Conservation (phyloP, 2,797 vertebrate genomes). For the Aeoliscus strigatus region DNA sequence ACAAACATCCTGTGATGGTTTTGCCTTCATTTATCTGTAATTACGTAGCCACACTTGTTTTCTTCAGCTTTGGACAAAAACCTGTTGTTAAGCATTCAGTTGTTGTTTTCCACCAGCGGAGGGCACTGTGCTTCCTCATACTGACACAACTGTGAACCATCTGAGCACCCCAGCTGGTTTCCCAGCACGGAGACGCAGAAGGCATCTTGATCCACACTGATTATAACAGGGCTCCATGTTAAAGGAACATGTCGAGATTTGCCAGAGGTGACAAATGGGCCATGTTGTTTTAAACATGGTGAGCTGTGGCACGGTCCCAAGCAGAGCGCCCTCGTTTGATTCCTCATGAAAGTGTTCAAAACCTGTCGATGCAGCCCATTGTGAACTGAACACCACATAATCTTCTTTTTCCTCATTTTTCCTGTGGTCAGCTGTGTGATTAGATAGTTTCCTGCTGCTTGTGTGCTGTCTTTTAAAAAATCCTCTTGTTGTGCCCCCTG, state of each 20-base stretch:
- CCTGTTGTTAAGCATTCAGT: neutral
- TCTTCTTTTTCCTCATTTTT: constrained; percentile 5
- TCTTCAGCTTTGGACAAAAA: neutral
- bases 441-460: constrained; percentile 21
- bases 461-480: constrained; percentile 23
- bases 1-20: neutral
- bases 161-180: constrained; percentile 51
- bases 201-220: constrained; percentile 34
- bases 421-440: constrained; percentile 10
- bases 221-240: constrained; percentile 33
- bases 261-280: constrained; percentile 27
- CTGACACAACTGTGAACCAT: constrained; percentile 29
- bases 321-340: neutral
- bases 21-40: neutral
- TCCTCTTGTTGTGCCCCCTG: neutral
- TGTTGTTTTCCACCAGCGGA: constrained; percentile 37
- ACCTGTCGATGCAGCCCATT: no score
- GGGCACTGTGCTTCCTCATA: constrained; percentile 45
- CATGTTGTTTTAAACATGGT: constrained; percentile 41
- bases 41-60: neutral
- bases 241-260: constrained; percentile 7
- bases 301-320: constrained; percentile 1
- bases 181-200: constrained; percentile 44
- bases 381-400: no score
- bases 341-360: neutral